These are phyloP conservation scores for Ibycter americanus DNA, from an alignment of 2,797 vertebrate genomes.

Conservation along the genomic window DNA sequence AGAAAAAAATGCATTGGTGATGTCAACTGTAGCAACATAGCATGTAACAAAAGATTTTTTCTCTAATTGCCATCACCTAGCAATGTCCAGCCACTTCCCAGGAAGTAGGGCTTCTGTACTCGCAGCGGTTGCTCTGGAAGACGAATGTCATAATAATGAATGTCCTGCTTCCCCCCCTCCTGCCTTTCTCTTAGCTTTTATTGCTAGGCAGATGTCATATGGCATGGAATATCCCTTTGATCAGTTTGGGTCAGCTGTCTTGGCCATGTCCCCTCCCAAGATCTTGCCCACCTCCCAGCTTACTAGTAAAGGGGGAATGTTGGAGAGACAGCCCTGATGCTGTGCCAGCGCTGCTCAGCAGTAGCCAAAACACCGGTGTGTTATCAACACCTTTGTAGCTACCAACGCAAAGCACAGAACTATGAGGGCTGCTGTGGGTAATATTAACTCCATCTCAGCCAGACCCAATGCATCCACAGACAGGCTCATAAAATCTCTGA, in stretches of 20 bases:
- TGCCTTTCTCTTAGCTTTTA: not conserved
- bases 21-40: not conserved
- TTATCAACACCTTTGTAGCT: not conserved
- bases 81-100: not conserved
- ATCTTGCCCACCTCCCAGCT: not conserved
- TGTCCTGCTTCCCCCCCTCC: rapidly evolving
- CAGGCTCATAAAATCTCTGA: not conserved
- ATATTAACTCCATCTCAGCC: not conserved
- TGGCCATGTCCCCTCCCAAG: not conserved
- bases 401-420: not conserved
- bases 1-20: too few species aligned
- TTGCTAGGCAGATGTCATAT: too few species aligned
- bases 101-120: not conserved
- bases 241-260: not conserved
- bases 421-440: not conserved
- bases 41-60: not conserved
- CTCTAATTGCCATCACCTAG: not conserved
- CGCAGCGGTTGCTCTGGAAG: not conserved
- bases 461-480: not conserved
- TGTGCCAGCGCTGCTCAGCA: not conserved
- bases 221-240: not conserved
- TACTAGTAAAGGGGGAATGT: not conserved
- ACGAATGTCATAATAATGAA: not conserved
- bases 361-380: not conserved
- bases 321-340: not conserved